Percentiles rank a stretch among this genome's conserved stretches.
These are phyloP conservation scores for Lumbricus terrestris DNA, from an alignment of 2,888 invertebrate species.

Conservation along the genomic window DNA sequence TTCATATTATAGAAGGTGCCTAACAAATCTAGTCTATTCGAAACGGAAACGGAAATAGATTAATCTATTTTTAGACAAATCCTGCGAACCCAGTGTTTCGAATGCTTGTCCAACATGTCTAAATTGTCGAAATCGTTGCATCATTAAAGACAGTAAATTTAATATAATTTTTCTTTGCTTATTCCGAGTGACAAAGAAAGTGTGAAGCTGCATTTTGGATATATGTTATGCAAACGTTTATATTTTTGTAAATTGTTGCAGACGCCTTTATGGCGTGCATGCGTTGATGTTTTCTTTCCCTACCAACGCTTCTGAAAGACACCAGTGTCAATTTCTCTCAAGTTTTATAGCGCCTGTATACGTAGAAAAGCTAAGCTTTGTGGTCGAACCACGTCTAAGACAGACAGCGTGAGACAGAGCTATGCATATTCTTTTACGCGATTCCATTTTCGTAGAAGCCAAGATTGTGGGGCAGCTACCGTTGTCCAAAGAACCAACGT, in stretches of 20 bases:
- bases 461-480: neutral
- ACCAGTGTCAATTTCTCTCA: neutral
- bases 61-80: neutral
- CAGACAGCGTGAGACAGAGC: neutral
- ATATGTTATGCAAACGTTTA: neutral
- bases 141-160: neutral
- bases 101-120: slow-evolving; percentile 3
- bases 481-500: neutral
- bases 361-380: neutral
- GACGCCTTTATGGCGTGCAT: neutral
- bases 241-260: neutral
- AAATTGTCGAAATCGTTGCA: neutral
- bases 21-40: neutral
- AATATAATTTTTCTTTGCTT: neutral
- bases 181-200: neutral
- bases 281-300: neutral
- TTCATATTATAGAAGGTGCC: too few relatives aligned
- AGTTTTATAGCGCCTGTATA: neutral
- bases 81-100: neutral
- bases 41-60: neutral
- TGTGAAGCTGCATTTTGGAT: neutral
- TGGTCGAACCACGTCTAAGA: neutral
- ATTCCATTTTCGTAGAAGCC: neutral
- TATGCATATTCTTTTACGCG: neutral
- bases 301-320: neutral